Evolutionary conservation across 2,888 invertebrate species (phyloP), one percentile per base, ranked within the genome.

Genomic region (Xestia rhomboidea): DNA sequence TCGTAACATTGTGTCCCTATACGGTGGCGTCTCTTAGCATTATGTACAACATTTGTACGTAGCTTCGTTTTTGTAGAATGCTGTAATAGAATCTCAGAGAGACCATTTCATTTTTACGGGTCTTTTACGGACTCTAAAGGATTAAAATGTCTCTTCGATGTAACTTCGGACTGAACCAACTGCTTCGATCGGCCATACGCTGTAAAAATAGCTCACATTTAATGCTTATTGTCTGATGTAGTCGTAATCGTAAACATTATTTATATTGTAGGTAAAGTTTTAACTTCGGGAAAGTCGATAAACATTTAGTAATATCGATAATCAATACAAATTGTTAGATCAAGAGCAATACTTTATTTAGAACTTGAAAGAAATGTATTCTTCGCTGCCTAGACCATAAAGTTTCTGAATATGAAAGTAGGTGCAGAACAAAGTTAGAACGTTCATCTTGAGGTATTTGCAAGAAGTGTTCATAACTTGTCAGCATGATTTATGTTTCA

Each of bases 41-140:
- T 77, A 85, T 60, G 62, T 72, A 57, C 57, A 49, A 27, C n/a
- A 41, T 83, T 77, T 69, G 74, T 67, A 41, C 24, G 38, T 21
- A 51, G 51, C 38, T 69, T 73, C 44, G 3, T 66, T 83, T 84
- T 84, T 82, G 75, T 81, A 68, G 49, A 41, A 60, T n/a, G 46
- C 41, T 76, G 74, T 87, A 87, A 88, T 85, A 85, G 81, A 86
- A 89, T 86, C 77, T 83, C 81, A 68, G 54, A 63, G 74, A 82
- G 76, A 70, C 81, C 69, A 82, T 86, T 83, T 66, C 62, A 78
- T 83, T 82, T 89, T 84, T 89, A 87, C 82, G 81, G 80, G 69
- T 72, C 70, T 79, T 81, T 84, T 80, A 74, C 79, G 54, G 67
- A 68, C 73, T 83, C 83, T 78, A 83, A 87, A 82, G 86, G 81